Evolutionary conservation across 2,888 invertebrate genomes (phyloP), one percentile per base, ranked within the genome.

Genomic region (Drosophila quinaria): DNA sequence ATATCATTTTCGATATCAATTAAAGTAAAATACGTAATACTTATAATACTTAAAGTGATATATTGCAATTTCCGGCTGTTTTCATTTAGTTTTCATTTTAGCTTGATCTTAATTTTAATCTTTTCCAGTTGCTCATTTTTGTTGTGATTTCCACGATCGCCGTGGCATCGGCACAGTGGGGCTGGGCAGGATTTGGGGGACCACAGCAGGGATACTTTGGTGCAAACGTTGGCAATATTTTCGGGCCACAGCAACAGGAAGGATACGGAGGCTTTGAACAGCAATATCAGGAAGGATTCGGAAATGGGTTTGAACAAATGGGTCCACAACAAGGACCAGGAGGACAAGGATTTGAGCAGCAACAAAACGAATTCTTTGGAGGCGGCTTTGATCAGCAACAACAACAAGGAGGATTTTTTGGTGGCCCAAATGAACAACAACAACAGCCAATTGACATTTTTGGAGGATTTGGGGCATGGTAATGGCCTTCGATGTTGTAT

Each of bases 171-270:
- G 31, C 49, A 13, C 49, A 49, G 25, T 44, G n/a, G 13, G 25
- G 4, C 22, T 44, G 13, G 13, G 44, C n/a, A 19, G 42, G 19
- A 17, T 42, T 19, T 42, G 42, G 11, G 19, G 42, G 42, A 42
- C 42, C 42, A 5, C 42, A 42, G 19, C 42, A 42, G 42, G 42
- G 42, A 19, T 17, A 19, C 19, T 41, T 41, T 41, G 41, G 11
- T 42, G 19, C 5, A 4, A 11, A 41, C 17, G 17, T 17, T 41
- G 41, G 41, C 22, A 22, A 44, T 22, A 13, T 13, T 8, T 44
- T 13, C 3, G 44, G 8, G 13, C 11, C 13, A 22, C 44, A 44
- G 4, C 44, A 44, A 3, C 22, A 17, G 5, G 42, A 5, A 17
- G 42, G 11, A 42, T 13, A 10, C 11, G 42, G 11, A 42, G 42